Conservation (phyloP, 2,113 vertebrate species). For the Enhydra lutris region DNA sequence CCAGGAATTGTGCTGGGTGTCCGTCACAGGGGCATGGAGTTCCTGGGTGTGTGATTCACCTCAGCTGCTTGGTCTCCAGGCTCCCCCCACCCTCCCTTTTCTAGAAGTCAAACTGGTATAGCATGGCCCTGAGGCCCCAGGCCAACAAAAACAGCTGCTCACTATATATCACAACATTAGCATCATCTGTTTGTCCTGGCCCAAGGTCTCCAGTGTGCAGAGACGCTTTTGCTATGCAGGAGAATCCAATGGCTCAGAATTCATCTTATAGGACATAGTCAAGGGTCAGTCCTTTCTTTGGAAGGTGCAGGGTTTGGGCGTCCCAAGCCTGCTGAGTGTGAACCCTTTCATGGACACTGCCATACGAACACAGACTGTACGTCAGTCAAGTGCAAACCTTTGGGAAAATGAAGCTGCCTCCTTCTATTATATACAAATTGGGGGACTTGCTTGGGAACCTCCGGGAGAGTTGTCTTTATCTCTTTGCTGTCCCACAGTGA, state of each 20-base stretch:
- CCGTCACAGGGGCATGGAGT: not conserved
- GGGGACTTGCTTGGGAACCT: not conserved
- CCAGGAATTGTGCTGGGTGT: not conserved
- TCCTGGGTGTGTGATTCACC: not conserved
- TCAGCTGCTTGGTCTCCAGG: not conserved
- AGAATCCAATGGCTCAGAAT: not conserved
- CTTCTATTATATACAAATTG: not conserved
- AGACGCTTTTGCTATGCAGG: not conserved
- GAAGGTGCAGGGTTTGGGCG: not conserved
- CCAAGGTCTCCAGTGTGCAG: not conserved
- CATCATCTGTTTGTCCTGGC: not conserved
- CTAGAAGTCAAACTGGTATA: not conserved
- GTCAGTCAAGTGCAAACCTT: not conserved
- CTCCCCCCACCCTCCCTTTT: not conserved
- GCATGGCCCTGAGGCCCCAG: not conserved
- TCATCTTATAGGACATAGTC: not conserved
- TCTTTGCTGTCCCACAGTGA: not conserved
- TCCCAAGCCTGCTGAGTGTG: not conserved
- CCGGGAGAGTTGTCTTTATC: not conserved
- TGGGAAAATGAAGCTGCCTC: not conserved
- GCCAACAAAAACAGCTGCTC: not conserved
- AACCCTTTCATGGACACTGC: not conserved
- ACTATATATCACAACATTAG: not conserved
- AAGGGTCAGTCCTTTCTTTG: not conserved
- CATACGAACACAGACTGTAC: fast-evolving